Conservation (phyloP, 2,113 vertebrate species). For the Pardalotus punctatus region DNA sequence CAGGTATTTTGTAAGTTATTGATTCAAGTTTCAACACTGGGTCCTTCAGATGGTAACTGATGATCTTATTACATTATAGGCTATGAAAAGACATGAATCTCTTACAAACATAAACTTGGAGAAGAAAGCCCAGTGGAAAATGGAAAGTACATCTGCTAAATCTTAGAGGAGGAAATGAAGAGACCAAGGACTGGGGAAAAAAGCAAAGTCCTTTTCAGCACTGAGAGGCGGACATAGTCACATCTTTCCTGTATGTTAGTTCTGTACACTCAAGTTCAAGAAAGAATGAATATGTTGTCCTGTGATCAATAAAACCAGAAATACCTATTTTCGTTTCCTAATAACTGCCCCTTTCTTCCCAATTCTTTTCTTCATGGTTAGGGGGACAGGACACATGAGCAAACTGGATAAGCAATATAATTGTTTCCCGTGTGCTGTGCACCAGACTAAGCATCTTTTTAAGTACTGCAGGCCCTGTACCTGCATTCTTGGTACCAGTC, state of each 20-base stretch:
- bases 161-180: not conserved
- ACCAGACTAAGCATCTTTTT: not conserved
- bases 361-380: not conserved
- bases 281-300: not conserved
- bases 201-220: not conserved
- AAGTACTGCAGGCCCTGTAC: not conserved
- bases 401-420: not conserved
- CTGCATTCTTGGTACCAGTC: not conserved
- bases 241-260: not conserved
- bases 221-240: not conserved
- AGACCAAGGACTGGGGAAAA: not conserved
- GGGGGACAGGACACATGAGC: not conserved
- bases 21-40: not conserved
- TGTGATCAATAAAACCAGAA: conserved; percentile 2
- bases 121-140: conserved; percentile 82
- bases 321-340: not conserved
- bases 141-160: conserved; percentile 33
- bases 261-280: not conserved
- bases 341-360: not conserved
- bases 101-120: conserved; percentile 80
- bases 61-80: conserved; percentile 70
- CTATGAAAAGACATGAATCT: conserved; percentile 74
- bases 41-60: not conserved
- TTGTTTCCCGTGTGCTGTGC: not conserved
- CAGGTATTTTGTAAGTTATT: not conserved